phyloP scores from a whole-genome alignment of 2,888 invertebrate species.

The Sphaeridia pumilis region DNA sequence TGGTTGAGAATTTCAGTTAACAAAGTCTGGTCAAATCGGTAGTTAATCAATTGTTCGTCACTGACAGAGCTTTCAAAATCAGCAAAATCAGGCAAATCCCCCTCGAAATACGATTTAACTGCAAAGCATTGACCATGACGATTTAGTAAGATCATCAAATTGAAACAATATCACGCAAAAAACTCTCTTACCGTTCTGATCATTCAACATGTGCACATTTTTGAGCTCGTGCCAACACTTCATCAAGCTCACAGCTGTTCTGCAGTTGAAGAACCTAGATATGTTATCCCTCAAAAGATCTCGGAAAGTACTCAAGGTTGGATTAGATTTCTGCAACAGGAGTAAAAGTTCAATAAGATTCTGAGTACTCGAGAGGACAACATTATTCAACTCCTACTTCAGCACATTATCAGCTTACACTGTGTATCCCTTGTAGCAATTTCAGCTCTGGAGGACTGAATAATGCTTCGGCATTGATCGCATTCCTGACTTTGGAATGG shows the following conservation, averaged over 20 bases:
- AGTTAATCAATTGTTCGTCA: constrained; percentile 46
- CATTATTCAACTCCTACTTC: background rate
- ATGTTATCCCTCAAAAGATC: constrained; percentile 71
- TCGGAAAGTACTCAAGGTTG: constrained; percentile 39
- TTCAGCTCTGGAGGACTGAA: constrained; percentile 85
- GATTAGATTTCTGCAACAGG: constrained; percentile 8
- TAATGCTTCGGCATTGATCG: constrained; percentile 75
- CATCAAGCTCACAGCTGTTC: constrained; percentile 72
- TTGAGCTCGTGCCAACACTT: constrained; percentile 87
- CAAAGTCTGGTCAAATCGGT: constrained; percentile 10
- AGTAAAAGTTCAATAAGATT: background rate
- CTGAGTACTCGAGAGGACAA: background rate
- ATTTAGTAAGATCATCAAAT: background rate
- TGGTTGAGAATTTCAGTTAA: constrained; percentile 11
- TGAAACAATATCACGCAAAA: background rate
- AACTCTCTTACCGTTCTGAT: constrained; percentile 56
- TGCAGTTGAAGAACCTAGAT: constrained; percentile 70
- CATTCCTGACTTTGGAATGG: constrained; percentile 77
- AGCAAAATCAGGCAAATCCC: constrained; percentile 49
- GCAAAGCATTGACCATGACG: too few relatives aligned
- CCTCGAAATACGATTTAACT: constrained; percentile 36
- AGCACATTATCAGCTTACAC: constrained; percentile 46
- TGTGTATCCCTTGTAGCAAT: constrained; percentile 64
- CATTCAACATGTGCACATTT: constrained; percentile 79
- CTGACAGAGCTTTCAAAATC: constrained; percentile 83